phyloP scores from a whole-genome alignment of 2,113 vertebrate genomes.

The Thermophis baileyi region DNA sequence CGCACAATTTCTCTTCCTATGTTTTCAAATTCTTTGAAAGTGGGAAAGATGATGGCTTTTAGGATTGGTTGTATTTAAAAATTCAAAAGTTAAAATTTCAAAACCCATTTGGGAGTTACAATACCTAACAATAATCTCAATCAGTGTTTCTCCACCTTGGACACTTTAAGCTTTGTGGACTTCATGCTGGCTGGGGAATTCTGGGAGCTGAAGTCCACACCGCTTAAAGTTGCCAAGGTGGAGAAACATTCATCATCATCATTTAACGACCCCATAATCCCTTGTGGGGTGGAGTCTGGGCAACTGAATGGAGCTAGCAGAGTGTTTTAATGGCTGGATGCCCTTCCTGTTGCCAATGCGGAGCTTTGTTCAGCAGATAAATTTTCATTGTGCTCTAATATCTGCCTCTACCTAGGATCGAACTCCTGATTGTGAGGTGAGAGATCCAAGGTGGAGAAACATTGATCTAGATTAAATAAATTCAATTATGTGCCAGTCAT shows the following conservation, averaged over 20 bases:
- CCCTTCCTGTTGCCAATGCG: too few relatives aligned
- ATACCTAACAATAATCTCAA: not conserved
- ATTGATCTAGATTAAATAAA: not conserved
- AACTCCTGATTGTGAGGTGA: too few relatives aligned
- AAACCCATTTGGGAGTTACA: not conserved
- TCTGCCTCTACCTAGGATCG: too few relatives aligned
- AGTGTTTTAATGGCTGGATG: too few relatives aligned
- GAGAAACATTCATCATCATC: not conserved
- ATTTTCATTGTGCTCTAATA: too few relatives aligned
- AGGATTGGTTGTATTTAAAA: not conserved
- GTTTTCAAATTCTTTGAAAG: not conserved
- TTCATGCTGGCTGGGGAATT: not conserved
- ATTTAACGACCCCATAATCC: too few relatives aligned
- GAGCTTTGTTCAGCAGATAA: too few relatives aligned
- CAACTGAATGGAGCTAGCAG: too few relatives aligned
- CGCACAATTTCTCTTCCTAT: not conserved
- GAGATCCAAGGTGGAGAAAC: not conserved
- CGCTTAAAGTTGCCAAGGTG: not conserved
- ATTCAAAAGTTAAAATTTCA: not conserved
- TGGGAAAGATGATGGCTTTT: not conserved
- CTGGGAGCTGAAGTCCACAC: not conserved
- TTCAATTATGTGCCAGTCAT: not conserved
- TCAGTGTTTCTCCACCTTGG: not conserved
- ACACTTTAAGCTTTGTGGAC: not conserved
- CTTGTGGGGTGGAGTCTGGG: too few relatives aligned